Evolutionary conservation across 1,140 invertebrate species (phyloP).

Genomic region (Agrilus planipennis): DNA sequence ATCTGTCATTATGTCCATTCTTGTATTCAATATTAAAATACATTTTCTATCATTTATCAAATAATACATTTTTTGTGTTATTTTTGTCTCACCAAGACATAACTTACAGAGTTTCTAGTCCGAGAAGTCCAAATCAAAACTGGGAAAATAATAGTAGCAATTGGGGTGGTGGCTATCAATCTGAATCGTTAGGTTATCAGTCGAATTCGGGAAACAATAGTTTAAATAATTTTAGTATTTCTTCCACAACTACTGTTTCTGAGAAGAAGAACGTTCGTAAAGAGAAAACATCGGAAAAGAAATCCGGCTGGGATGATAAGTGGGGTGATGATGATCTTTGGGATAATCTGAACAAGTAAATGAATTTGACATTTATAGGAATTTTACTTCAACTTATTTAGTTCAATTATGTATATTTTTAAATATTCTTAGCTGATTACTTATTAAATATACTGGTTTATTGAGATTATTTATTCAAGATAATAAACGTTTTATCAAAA

Average conservation of each 20-base stretch:
- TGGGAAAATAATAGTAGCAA: conserved; percentile 21
- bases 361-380: conserved; percentile 2
- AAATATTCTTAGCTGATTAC: too few relatives aligned
- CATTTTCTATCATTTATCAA: too few relatives aligned
- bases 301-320: conserved; percentile 27
- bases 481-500: too few relatives aligned
- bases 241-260: conserved; percentile 19
- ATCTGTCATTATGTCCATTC: neutral
- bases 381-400: too few relatives aligned
- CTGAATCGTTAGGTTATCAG: neutral
- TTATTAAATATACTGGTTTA: too few relatives aligned
- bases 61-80: too few relatives aligned
- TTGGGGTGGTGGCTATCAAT: conserved; percentile 18
- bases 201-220: conserved; percentile 1
- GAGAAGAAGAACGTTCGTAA: conserved; percentile 15
- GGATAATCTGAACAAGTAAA: conserved; percentile 34
- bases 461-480: too few relatives aligned
- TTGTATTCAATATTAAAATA: neutral
- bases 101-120: conserved; percentile 30
- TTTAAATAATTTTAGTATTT: conserved; percentile 3
- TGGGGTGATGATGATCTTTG: conserved; percentile 36
- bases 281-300: conserved; percentile 21
- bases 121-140: conserved; percentile 25
- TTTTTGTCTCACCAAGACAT: too few relatives aligned
- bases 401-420: too few relatives aligned